Evolutionary conservation across 2,797 vertebrate genomes (phyloP).

Genomic region (Meda fulgida): DNA sequence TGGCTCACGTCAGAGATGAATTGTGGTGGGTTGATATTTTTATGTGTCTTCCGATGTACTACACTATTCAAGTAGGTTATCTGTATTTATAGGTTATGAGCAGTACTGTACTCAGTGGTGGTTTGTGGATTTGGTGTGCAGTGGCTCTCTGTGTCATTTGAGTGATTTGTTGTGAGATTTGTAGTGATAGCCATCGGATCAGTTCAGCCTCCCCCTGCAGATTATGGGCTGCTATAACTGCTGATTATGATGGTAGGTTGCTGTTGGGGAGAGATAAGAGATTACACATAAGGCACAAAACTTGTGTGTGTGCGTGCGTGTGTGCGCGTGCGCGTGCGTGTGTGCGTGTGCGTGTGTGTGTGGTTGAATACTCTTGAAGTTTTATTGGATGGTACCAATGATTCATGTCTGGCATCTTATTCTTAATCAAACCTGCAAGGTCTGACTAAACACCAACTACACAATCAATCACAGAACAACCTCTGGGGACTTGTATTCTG

Average conservation of each 20-base stretch:
- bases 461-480: not conserved
- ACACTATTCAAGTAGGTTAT: constrained; percentile 15
- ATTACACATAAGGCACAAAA: constrained; percentile 52
- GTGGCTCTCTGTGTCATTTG: constrained; percentile 51
- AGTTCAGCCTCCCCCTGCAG: constrained; percentile 50
- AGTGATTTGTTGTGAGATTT: constrained; percentile 62
- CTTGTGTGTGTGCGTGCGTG: not conserved
- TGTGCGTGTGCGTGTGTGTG: not conserved
- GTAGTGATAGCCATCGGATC: constrained; percentile 56
- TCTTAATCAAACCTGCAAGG: constrained; percentile 10
- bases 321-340: not conserved
- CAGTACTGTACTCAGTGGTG: constrained; percentile 5
- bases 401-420: constrained; percentile 4
- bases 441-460: constrained; percentile 15
- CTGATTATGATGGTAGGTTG: constrained; percentile 57
- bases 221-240: constrained; percentile 57
- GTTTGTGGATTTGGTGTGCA: constrained; percentile 46
- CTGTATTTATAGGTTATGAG: constrained; percentile 40
- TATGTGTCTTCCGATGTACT: constrained; percentile 7
- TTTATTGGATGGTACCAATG: constrained; percentile 38
- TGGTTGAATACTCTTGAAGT: constrained; percentile 20
- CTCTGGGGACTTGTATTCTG: not conserved
- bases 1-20: constrained; percentile 16
- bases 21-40: not conserved
- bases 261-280: constrained; percentile 57